A percentile compares a stretch with the other conserved stretches of the same genome.
Evolutionary conservation across 1,140 invertebrate genomes (phyloP).

Genomic region (fruit fly (Drosophila melanogaster)): DNA sequence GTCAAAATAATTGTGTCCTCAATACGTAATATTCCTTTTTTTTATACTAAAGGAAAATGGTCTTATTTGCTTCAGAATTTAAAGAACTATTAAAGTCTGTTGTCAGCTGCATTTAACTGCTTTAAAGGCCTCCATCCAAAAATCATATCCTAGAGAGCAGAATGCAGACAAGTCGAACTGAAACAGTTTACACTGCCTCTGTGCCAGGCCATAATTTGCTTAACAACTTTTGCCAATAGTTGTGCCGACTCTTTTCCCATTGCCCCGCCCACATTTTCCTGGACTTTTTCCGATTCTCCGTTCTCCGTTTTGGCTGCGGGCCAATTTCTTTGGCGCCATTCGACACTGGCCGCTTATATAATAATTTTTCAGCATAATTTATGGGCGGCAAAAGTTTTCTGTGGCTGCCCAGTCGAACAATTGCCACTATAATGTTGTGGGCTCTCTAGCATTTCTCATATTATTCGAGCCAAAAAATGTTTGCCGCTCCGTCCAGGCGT

Average conservation of each 20-base stretch:
- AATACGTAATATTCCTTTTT: too few relatives aligned
- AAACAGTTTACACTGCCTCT: conserved; percentile 62
- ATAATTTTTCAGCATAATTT: conserved; percentile 79
- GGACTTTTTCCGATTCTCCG: conserved; percentile 11
- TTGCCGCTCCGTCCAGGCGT: conserved; percentile 58
- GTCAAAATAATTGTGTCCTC: too few relatives aligned
- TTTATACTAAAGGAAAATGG: too few relatives aligned
- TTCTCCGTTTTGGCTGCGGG: conserved; percentile 49
- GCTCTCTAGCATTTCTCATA: conserved; percentile 63
- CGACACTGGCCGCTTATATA: conserved; percentile 76
- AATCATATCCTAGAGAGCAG: background rate
- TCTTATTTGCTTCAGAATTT: background rate
- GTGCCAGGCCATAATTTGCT: conserved; percentile 74
- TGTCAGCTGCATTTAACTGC: conserved; percentile 28
- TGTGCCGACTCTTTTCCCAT: conserved; percentile 15
- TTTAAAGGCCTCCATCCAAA: background rate
- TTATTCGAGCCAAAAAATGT: conserved; percentile 70
- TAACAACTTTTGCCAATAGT: conserved; percentile 72
- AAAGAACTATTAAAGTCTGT: background rate
- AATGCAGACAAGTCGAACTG: conserved; percentile 31
- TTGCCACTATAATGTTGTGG: conserved; percentile 76
- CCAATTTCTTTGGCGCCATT: conserved; percentile 68
- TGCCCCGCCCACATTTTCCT: background rate
- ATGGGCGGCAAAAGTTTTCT: conserved; percentile 76
- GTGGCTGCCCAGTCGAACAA: conserved; percentile 75